phyloP scores from a whole-genome alignment of 2,888 invertebrate species.

The Ormyrus rosae region DNA sequence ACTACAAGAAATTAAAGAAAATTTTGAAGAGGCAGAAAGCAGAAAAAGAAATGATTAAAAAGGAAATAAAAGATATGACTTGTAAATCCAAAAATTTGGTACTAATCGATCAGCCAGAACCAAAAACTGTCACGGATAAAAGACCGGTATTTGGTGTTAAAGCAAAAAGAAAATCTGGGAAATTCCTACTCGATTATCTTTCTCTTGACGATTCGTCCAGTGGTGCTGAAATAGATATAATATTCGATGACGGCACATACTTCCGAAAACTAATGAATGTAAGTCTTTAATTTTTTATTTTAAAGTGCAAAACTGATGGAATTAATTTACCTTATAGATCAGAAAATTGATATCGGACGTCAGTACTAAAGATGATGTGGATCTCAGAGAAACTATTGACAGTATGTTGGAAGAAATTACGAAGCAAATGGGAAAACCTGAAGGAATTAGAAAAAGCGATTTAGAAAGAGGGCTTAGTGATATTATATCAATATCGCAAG shows the following conservation, averaged over 20 bases:
- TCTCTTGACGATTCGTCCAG: constrained; percentile 4
- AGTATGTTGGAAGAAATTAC: constrained; percentile 52
- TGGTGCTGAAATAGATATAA: not conserved
- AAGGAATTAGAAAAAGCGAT: not conserved
- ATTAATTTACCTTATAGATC: constrained; percentile 26
- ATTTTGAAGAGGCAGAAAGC: constrained; percentile 68
- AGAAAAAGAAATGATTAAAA: constrained; percentile 35
- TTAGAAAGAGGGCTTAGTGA: constrained; percentile 33
- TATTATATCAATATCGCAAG: constrained; percentile 15
- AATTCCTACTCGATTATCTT: not conserved
- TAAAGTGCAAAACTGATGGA: not conserved
- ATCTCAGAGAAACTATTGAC: constrained; percentile 56
- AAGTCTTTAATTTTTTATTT: constrained; percentile 11
- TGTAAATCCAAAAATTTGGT: constrained; percentile 28
- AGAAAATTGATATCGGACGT: constrained; percentile 42
- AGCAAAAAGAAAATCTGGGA: constrained; percentile 3
- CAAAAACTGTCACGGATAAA: not conserved
- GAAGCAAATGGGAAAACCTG: too few relatives aligned
- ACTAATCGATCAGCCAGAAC: constrained; percentile 7
- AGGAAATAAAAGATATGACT: constrained; percentile 37
- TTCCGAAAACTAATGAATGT: constrained; percentile 48
- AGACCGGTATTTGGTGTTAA: constrained; percentile 11
- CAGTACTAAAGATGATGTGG: constrained; percentile 53
- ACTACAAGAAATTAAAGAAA: constrained; percentile 72
- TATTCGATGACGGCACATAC: constrained; percentile 15